These are phyloP conservation scores for Gadopsis bispinosus DNA, from an alignment of 2,797 vertebrate species.

Conservation along the genomic window DNA sequence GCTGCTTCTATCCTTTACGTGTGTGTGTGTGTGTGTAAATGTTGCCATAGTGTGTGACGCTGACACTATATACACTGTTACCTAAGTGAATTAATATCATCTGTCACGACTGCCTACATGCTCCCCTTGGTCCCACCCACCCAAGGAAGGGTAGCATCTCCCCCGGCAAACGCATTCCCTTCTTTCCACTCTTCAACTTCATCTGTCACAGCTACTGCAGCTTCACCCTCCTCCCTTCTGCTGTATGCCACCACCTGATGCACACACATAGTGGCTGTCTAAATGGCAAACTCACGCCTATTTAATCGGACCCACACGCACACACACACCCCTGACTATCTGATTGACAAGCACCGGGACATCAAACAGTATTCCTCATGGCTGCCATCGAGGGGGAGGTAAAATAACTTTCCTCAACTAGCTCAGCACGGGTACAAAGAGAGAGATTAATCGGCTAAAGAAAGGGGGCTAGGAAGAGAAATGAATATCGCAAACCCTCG, in stretches of 20 bases:
- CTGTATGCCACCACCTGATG: slow-evolving; percentile 61
- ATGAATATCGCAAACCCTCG: slow-evolving; percentile 54
- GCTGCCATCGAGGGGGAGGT: slow-evolving; percentile 64
- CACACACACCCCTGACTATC: slow-evolving; percentile 67
- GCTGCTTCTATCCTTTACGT: slow-evolving; percentile 5
- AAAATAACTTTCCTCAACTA: slow-evolving; percentile 72
- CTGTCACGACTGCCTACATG: slow-evolving; percentile 75
- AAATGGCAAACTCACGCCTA: slow-evolving; percentile 60
- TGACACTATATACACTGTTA: slow-evolving; percentile 65
- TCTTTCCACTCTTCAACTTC: slow-evolving; percentile 76
- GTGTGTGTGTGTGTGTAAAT: slow-evolving; percentile 37
- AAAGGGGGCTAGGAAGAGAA: slow-evolving; percentile 66
- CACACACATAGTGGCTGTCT: slow-evolving; percentile 45
- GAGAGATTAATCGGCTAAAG: slow-evolving; percentile 75
- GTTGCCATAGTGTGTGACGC: slow-evolving; percentile 57
- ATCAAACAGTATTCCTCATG: slow-evolving; percentile 74
- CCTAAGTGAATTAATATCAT: slow-evolving; percentile 80
- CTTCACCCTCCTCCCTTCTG: slow-evolving; percentile 55
- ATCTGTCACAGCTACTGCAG: slow-evolving; percentile 77
- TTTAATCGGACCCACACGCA: slow-evolving; percentile 68
- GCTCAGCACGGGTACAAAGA: slow-evolving; percentile 56
- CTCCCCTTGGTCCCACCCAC: slow-evolving; percentile 71
- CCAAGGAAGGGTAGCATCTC: slow-evolving; percentile 63
- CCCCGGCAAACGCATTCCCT: slow-evolving; percentile 58
- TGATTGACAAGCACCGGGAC: slow-evolving; percentile 81